Base-by-base conservation (phyloP, 2,113 vertebrate genomes). In the Numenius arquata region DNA sequence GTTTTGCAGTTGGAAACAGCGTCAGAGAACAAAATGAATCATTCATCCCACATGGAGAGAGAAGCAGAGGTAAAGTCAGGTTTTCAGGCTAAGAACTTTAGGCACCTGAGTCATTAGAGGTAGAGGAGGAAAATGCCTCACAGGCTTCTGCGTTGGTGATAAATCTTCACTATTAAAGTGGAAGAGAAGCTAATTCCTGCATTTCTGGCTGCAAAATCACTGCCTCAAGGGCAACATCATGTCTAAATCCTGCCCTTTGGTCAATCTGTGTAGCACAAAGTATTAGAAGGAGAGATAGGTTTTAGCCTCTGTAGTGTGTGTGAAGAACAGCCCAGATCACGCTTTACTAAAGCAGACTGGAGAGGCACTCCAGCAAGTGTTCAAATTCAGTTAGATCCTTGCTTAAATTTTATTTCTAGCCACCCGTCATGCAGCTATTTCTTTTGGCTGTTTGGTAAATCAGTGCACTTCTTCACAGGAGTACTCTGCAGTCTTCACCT, bases 11-110 rank as follows among this genome's bases (percentile, higher is more conserved):
- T 93, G 88, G 67, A 93, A 95, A 93, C 15, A 65, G 48, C 70
- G n/a, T 93, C 66, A 93, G 77, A 91, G 89, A 95, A 89, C 66
- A 94, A 92, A 95, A 93, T 94, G 67, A 95, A 75, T 95, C 91
- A 96, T 95, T 97, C 84, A 95, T 92, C 87, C 84, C 59, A 70
- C 74, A 40, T 26, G 50, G 59, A 92, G 38, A 76, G 61, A 72
- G n/a, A 55, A 40, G 55, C 66, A 85, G 66, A 95, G 94, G 89
- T 95, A 91, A 96, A 94, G 76, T 93, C 91, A 85, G 89, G 94
- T 92, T 94, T 97, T 94, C 80, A 91, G 95, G 71, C 86, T 92
- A 91, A 89, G 89, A 89, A 87, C 86, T 92, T 85, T 5, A 79
- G 55, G 73, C 78, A 56, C 89, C n/a, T 70, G n/a, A 85, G 87